phyloP scores from a whole-genome alignment of 1,140 invertebrate genomes.

The Hylaeus volcanicus region DNA sequence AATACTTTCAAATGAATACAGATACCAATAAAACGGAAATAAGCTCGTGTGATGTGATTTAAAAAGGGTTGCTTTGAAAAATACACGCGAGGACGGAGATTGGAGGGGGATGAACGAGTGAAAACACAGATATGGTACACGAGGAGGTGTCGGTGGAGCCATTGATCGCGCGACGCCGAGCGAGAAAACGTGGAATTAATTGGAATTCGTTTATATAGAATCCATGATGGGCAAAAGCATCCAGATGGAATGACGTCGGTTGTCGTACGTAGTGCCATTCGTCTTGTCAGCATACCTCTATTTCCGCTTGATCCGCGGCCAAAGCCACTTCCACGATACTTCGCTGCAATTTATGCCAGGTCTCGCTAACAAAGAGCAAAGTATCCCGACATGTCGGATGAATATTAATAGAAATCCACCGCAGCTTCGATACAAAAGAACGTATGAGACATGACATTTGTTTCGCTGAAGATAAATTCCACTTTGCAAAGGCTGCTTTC shows the following conservation, averaged over 20 bases:
- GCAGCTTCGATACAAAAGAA: background rate
- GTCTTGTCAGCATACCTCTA: conserved; percentile 54
- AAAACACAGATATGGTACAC: too few species aligned
- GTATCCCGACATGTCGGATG: conserved; percentile 1
- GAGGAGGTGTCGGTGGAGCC: background rate
- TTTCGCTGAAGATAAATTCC: background rate
- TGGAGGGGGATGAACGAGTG: too few species aligned
- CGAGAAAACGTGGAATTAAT: conserved; percentile 34
- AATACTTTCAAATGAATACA: too few species aligned
- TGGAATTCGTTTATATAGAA: conserved; percentile 51
- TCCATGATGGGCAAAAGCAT: conserved; percentile 24
- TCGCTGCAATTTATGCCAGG: conserved; percentile 18
- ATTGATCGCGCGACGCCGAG: background rate
- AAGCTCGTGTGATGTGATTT: too few species aligned
- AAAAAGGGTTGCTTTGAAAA: too few species aligned
- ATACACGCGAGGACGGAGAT: too few species aligned
- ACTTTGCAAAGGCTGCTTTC: background rate
- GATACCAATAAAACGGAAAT: too few species aligned
- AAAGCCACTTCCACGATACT: conserved; percentile 19
- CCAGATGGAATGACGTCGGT: conserved; percentile 42
- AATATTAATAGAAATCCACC: background rate
- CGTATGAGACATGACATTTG: background rate
- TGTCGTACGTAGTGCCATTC: conserved; percentile 52
- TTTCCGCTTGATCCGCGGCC: conserved; percentile 43
- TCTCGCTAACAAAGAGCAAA: background rate